Base-by-base conservation (phyloP, 2,113 vertebrate species). In the Xiphias gladius region DNA sequence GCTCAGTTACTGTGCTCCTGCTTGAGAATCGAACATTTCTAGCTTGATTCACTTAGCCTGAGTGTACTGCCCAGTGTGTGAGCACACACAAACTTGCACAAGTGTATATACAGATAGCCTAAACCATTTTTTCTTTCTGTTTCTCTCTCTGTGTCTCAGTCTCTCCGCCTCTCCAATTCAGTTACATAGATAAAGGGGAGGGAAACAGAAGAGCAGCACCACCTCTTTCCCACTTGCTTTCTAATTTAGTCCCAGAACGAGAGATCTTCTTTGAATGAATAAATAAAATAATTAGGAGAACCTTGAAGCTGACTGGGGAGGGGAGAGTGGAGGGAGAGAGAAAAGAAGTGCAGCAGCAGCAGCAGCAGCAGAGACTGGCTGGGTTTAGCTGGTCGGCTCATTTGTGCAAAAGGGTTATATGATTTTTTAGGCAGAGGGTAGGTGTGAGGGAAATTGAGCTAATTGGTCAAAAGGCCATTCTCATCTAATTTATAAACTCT, bases 391-490 rank as follows among this genome's bases (percentile, higher is more conserved):
- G 43, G 54, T 82, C 39, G 2, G 52, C 84, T 90, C 67, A 85
- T 79, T 64, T 91, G 62, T 72, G 37, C 17, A 72, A 46, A 82
- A 61, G 70, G 61, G 30, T 69, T 84, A 79, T 85, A 83, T 79
- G 58, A 86, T 79, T 82, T 83, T 64, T 59, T 41, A 41, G 66
- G 55, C 66, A 63, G 52, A 54, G 1, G 58, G 66, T 66, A 64
- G 67, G 69, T 81, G 59, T 67, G 54, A 79, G 30, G 37, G 37
- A 39, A 39, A 39, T 7, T 5, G 37, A 43, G 50, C 78, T 89
- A 90, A 93, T 91, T 92, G 32, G 82, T 73, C 82, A 83, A 87
- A 86, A 80, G 65, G 43, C 73, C 64, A 37, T 11, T 35, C 72
- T 55, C 16, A 50, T 71, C 54, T 70, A 20, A 83, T 80, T 80